Evolutionary conservation across 2,888 invertebrate genomes (phyloP).

Genomic region (Chrysomela aeneicollis): DNA sequence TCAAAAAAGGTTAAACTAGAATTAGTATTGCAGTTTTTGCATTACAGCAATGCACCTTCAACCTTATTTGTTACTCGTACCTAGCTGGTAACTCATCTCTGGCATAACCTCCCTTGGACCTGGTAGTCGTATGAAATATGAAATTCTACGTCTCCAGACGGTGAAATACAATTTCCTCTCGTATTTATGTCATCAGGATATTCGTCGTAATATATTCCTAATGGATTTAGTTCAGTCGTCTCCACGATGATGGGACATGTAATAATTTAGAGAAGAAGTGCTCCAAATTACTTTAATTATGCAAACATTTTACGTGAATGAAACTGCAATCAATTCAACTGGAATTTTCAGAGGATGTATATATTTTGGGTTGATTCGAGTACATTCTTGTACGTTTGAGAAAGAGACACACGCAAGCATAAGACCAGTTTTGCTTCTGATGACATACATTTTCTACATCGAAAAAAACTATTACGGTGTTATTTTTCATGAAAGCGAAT

Average conservation of each 20-base stretch:
- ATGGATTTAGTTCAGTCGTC: constrained; percentile 25
- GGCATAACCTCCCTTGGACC: constrained; percentile 4
- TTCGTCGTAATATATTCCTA: constrained; percentile 30
- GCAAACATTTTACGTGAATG: constrained; percentile 13
- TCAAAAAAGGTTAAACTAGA: too few relatives aligned
- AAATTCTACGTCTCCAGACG: constrained; percentile 25
- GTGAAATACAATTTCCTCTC: constrained; percentile 22
- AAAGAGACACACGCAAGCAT: too few relatives aligned
- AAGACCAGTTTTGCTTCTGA: too few relatives aligned
- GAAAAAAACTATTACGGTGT: too few relatives aligned
- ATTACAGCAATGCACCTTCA: too few relatives aligned
- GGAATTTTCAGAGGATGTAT: neutral
- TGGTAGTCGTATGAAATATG: constrained; percentile 23
- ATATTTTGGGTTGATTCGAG: neutral
- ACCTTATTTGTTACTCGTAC: too few relatives aligned
- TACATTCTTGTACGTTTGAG: neutral
- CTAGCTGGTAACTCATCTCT: too few relatives aligned
- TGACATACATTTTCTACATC: too few relatives aligned
- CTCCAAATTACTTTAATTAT: constrained; percentile 16
- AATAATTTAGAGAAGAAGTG: constrained; percentile 21
- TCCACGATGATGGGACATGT: constrained; percentile 21
- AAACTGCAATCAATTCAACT: neutral
- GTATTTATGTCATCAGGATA: constrained; percentile 27
- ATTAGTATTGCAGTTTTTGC: too few relatives aligned
- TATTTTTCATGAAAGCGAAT: too few relatives aligned